Conservation (phyloP, 2,113 vertebrate species). For the Peromyscus californicus region DNA sequence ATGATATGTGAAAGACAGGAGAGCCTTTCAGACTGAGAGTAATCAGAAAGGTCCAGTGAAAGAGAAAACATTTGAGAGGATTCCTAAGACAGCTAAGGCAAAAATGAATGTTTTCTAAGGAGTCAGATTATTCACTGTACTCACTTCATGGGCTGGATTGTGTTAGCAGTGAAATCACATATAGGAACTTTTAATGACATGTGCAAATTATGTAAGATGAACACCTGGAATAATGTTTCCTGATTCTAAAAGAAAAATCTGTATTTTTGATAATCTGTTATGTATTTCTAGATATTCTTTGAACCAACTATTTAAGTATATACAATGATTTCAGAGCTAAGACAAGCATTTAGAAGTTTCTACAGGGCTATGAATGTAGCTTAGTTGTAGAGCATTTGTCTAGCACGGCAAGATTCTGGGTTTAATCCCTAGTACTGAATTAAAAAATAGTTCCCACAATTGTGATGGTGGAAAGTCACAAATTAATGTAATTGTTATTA, state of each 20-base stretch:
- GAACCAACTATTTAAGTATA: background rate
- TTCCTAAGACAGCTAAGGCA: background rate
- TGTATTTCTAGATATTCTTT: conserved; percentile 38
- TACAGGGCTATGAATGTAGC: background rate
- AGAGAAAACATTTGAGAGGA: background rate
- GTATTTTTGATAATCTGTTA: conserved; percentile 3
- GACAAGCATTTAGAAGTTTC: conserved; percentile 30
- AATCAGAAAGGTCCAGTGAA: conserved; percentile 6
- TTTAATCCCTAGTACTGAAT: background rate
- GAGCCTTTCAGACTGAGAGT: background rate
- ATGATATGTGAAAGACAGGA: background rate
- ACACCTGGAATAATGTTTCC: conserved; percentile 20
- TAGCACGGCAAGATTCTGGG: background rate
- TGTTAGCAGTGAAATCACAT: background rate
- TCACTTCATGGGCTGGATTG: background rate
- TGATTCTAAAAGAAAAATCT: conserved; percentile 50
- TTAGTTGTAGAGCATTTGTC: background rate
- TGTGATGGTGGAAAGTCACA: background rate
- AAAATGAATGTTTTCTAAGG: conserved; percentile 43
- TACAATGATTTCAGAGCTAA: conserved; percentile 20
- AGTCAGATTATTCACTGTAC: background rate
- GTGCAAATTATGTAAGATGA: conserved; percentile 48
- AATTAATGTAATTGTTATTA: conserved; percentile 13
- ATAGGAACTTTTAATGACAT: conserved; percentile 25
- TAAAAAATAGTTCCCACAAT: background rate